phyloP scores from a whole-genome alignment of 1,140 invertebrate genomes.

The Pogonognathellus flavescens region DNA sequence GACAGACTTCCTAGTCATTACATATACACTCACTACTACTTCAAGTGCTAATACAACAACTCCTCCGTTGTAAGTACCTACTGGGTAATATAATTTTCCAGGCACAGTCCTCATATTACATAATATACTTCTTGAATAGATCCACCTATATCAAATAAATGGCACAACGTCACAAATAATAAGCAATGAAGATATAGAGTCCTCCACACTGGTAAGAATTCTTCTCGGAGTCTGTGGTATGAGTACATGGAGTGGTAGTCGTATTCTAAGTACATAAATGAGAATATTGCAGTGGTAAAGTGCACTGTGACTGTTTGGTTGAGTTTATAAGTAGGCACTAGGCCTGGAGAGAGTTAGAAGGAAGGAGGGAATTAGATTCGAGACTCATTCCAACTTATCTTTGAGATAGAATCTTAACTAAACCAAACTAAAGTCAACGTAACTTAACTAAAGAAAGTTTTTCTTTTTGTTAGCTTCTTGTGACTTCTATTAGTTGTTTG shows the following conservation, averaged over 20 bases:
- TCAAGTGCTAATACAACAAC: too few species aligned
- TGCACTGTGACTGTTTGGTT: background rate
- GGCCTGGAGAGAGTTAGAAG: background rate
- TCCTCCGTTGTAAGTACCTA: too few species aligned
- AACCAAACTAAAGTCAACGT: slow-evolving; percentile 32
- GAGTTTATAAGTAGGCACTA: background rate
- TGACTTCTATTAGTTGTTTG: slow-evolving; percentile 15
- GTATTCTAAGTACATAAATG: background rate
- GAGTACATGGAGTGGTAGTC: background rate
- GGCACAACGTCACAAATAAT: too few species aligned
- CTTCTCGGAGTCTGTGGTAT: background rate
- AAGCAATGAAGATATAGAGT: too few species aligned
- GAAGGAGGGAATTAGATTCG: slow-evolving; percentile 42
- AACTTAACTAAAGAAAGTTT: slow-evolving; percentile 49
- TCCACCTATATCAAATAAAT: too few species aligned
- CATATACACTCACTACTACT: too few species aligned
- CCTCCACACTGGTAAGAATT: too few species aligned
- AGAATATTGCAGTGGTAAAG: background rate
- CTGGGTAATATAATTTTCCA: too few species aligned
- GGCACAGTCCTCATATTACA: too few species aligned
- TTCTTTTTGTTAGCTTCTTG: slow-evolving; percentile 31
- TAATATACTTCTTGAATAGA: too few species aligned
- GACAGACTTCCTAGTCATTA: too few species aligned
- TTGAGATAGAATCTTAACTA: slow-evolving; percentile 40
- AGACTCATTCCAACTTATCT: slow-evolving; percentile 44